Conservation (phyloP, 2,113 vertebrate species). For the Riparia riparia region DNA sequence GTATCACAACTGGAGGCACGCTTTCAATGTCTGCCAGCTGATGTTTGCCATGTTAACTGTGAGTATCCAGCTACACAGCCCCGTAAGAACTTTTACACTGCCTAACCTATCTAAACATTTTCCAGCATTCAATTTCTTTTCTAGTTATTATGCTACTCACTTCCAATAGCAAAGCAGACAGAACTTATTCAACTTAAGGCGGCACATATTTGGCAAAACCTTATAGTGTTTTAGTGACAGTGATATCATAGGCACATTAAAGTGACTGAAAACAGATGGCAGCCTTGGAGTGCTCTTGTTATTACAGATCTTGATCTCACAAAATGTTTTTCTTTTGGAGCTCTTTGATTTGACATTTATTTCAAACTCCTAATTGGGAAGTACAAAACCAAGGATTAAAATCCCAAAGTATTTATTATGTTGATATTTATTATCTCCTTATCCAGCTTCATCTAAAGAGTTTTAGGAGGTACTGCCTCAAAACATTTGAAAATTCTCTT, state of each 20-base stretch:
- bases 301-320: constrained; percentile 24
- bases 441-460: constrained; percentile 4
- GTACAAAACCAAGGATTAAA: background rate
- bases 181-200: background rate
- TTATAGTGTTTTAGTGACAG: constrained; percentile 5
- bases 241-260: constrained; percentile 18
- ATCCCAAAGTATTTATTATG: background rate
- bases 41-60: constrained; percentile 99
- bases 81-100: background rate
- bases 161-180: background rate
- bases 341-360: constrained; percentile 35
- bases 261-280: constrained; percentile 55
- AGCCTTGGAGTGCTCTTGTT: constrained; percentile 20
- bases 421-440: constrained; percentile 1
- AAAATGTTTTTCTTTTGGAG: constrained; percentile 1
- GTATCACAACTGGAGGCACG: constrained; percentile 99
- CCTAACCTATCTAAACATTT: background rate
- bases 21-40: constrained; percentile 98
- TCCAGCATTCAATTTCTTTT: background rate
- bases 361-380: background rate
- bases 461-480: background rate
- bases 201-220: background rate
- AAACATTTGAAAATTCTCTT: background rate
- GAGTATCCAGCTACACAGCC: constrained; percentile 54
- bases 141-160: background rate